Conservation (phyloP, 2,888 invertebrate genomes). For the Blomia tropicalis region DNA sequence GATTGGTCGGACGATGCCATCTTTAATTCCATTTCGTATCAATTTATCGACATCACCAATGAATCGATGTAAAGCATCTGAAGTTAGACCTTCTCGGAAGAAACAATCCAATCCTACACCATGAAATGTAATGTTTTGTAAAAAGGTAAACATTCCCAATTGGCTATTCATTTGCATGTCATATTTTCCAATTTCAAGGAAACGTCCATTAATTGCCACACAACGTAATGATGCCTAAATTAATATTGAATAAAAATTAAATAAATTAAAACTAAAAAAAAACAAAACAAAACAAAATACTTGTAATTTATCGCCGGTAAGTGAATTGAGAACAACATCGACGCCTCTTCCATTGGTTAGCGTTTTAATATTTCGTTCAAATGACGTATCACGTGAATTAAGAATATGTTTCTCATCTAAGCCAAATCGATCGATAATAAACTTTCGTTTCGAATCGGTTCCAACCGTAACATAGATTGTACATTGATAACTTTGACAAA, state of each 20-base stretch:
- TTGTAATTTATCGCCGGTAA: slow-evolving; percentile 84
- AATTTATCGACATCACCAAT: slow-evolving; percentile 33
- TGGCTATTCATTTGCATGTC: slow-evolving; percentile 75
- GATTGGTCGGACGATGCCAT: slow-evolving; percentile 72
- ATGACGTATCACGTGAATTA: slow-evolving; percentile 74
- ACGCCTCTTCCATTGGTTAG: slow-evolving; percentile 74
- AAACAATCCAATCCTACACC: slow-evolving; percentile 86
- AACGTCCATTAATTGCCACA: slow-evolving; percentile 76
- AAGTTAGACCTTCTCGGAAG: slow-evolving; percentile 45
- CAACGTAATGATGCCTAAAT: slow-evolving; percentile 65
- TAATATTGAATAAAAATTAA: slow-evolving; percentile 34
- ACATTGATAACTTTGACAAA: slow-evolving; percentile 74
- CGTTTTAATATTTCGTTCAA: slow-evolving; percentile 70
- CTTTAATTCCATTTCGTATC: slow-evolving; percentile 53
- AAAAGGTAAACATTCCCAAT: slow-evolving; percentile 72
- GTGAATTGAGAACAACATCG: slow-evolving; percentile 81
- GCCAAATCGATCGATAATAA: slow-evolving; percentile 75
- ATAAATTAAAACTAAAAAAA: background rate
- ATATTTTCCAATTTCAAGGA: slow-evolving; percentile 93
- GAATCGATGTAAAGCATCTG: slow-evolving; percentile 44
- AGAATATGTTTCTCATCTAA: slow-evolving; percentile 63
- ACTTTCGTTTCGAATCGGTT: slow-evolving; percentile 59
- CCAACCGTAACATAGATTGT: slow-evolving; percentile 72
- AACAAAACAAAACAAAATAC: background rate
- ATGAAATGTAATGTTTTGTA: slow-evolving; percentile 90